Conservation (phyloP, 2,888 invertebrate species). For the Bruchidius siliquastri region DNA sequence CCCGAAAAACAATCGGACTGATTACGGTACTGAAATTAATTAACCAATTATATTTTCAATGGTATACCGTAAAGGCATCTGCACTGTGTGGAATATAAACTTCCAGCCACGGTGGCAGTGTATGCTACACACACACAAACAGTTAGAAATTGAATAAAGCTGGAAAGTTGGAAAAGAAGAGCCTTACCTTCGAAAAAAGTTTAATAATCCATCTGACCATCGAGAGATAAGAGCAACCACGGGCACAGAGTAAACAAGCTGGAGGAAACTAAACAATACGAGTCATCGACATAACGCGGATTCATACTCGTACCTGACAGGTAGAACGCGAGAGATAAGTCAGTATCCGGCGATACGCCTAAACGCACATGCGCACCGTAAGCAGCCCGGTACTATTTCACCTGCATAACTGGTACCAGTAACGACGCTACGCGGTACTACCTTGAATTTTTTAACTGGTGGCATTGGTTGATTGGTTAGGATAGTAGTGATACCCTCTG, state of each 20-base stretch:
- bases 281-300: constrained; percentile 5
- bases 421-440: no score
- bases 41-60: not conserved
- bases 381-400: constrained; percentile 3
- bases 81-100: constrained; percentile 24
- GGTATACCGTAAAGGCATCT: constrained; percentile 11
- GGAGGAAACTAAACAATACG: constrained; percentile 10
- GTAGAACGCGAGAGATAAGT: constrained; percentile 28
- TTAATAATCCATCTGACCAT: constrained; percentile 19
- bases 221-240: not conserved
- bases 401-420: not conserved
- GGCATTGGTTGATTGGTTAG: no score
- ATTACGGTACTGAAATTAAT: not conserved
- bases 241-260: constrained; percentile 1
- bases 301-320: constrained; percentile 28
- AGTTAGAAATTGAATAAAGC: constrained; percentile 18
- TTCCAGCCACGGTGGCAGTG: constrained; percentile 38
- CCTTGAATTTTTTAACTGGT: no score
- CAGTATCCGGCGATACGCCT: constrained; percentile 10
- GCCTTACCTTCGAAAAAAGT: constrained; percentile 17
- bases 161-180: constrained; percentile 11
- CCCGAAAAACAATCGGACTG: not conserved
- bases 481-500: no score
- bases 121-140: constrained; percentile 33
- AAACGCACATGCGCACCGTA: constrained; percentile 30